Evolutionary conservation across 1,140 invertebrate genomes (phyloP), one percentile per base, ranked within the genome.

Genomic region (Calliphora vicina): DNA sequence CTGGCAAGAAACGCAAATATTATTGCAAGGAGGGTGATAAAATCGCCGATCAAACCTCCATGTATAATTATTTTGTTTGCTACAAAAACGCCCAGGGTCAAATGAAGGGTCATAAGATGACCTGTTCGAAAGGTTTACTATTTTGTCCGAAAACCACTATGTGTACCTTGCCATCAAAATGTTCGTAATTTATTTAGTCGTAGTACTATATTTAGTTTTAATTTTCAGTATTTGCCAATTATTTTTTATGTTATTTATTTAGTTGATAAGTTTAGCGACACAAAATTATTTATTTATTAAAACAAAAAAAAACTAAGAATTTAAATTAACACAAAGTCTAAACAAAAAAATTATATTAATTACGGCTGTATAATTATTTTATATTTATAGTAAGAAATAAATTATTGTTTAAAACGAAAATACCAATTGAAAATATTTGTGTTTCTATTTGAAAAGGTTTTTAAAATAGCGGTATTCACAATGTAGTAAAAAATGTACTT

Each of bases 71-170:
- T 72, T 90, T 90, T 83, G 86, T 90, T 29, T 90, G 89, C 87
- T 90, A 89, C 80, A 90, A 90, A 84, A 90, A 85, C 9, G 61
- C 86, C 0, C 84, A 88, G 76, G 89, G 88, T 72, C 84, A 86
- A 76, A 89, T 90, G 88, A 88, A 87, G 82, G 88, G 89, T 1
- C 88, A 90, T 81, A 90, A 90, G 80, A 90, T 90, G 88, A 88
- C 83, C 71, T 90, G 89, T 83, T 88, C 89, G 15, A 88, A 88
- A 76, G 85, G 86, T 5, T 80, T 90, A 80, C 85, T 90, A 76
- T 90, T 90, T 80, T 90, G 89, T 23, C 85, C 88, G 12, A 85
- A 84, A 71, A 88, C 86, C 4, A 82, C 86, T 6, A 83, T 90
- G 84, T 90, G 89, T 84, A 90, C 89, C 15, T 81, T 90, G 20